Base-by-base conservation (phyloP, 2,797 vertebrate genomes). In the Acanthopagrus latus region DNA sequence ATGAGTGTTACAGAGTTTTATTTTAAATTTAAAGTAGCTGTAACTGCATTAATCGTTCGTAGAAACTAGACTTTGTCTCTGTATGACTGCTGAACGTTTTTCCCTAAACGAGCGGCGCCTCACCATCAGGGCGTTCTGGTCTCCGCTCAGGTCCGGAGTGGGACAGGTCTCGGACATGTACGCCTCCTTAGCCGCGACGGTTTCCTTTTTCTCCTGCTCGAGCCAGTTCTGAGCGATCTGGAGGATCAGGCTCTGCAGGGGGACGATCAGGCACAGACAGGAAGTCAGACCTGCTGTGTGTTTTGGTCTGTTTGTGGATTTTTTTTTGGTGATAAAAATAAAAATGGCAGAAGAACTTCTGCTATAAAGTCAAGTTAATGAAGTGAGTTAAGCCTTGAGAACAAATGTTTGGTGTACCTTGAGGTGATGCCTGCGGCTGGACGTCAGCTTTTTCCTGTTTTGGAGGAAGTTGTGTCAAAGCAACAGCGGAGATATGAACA, bases 361-460 rank as follows among this genome's bases (percentile, higher is more conserved):
- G 33, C 33, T 38, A 38, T 38, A 38, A 8, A 38, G 5, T 29
- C 25, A 27, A 3, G 25, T 27, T 29, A 29, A 43, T 43, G 43
- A 43, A 13, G 11, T 43, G 43, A 43, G 3, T 4, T 29, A 1
- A 29, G 13, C 43, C 10, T 47, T 10, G 3, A 55, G 21, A n/a
- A 33, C 17, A 11, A 3, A 17, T 7, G 14, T 13, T 27, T 13
- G 20, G 50, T 2, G 62, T 87, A 92, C 92, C 91, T 93, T 93
- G 38, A 97, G 95, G 90, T 96, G 96, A 89, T 96, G 96, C 90
- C 94, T 95, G 82, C 97, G 96, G 93, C 96, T 96, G 62, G 95
- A 96, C 18, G 94, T 93, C 92, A 97, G 92, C 90, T 97, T 96
- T 69, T 92, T 96, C 43, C 96, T 91, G 69, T 86, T 89, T 29